Evolutionary conservation across 2,797 vertebrate genomes (phyloP).

Genomic region (Lateolabrax maculatus): DNA sequence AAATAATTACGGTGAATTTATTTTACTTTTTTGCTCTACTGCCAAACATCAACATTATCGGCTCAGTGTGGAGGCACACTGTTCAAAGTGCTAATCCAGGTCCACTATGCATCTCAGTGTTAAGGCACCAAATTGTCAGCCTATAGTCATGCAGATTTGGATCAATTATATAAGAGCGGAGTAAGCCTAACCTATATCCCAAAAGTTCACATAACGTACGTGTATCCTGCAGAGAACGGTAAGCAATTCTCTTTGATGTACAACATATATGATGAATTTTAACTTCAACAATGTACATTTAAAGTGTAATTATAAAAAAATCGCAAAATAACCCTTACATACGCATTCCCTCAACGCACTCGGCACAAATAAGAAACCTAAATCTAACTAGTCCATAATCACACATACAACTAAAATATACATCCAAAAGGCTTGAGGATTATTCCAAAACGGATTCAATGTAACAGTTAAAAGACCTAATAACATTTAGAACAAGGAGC

Average conservation of each 20-base stretch:
- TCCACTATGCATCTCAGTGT: neutral
- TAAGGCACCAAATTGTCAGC: conserved; percentile 30
- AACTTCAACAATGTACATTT: conserved; percentile 1
- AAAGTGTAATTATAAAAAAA: conserved; percentile 39
- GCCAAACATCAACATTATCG: neutral
- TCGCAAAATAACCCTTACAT: neutral
- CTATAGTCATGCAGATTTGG: neutral
- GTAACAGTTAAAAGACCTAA: conserved; percentile 65
- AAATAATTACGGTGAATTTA: neutral
- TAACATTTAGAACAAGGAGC: conserved; percentile 29
- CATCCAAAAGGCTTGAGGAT: conserved; percentile 10
- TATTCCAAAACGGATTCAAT: conserved; percentile 10
- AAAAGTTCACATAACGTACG: conserved; percentile 22
- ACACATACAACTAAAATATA: conserved; percentile 61
- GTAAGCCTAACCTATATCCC: neutral
- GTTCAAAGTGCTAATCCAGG: neutral
- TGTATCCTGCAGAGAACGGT: neutral
- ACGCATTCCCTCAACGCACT: conserved; percentile 18
- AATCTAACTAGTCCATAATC: conserved; percentile 50
- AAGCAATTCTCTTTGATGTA: conserved; percentile 1
- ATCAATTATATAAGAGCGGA: conserved; percentile 6
- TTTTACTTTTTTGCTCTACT: neutral
- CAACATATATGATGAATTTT: conserved; percentile 26
- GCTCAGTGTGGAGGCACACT: conserved; percentile 6
- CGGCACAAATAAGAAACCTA: conserved; percentile 28